Conservation (phyloP, 53 echinoderm and acorn worm species). For the Glandiceps talaboti region DNA sequence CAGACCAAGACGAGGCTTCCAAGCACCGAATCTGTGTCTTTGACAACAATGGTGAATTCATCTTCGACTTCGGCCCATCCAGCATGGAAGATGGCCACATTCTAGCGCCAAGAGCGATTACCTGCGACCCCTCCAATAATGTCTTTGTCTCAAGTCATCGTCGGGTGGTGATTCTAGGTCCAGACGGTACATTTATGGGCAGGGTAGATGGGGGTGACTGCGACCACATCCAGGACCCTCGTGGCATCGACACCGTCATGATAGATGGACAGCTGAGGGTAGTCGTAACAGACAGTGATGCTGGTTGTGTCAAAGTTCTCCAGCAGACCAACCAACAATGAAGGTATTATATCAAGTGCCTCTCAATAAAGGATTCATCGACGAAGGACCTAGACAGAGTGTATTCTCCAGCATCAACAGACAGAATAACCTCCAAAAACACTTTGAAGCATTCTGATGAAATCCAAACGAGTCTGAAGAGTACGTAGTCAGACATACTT, state of each 20-base stretch:
- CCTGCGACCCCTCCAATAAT: neutral
- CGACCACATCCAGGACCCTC: slow-evolving; percentile 69
- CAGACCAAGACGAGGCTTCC: neutral
- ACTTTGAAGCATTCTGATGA: too few relatives aligned
- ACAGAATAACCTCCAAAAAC: too few relatives aligned
- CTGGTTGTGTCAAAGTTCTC: slow-evolving; percentile 81
- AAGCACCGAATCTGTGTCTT: neutral
- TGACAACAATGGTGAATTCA: neutral
- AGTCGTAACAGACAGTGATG: slow-evolving; percentile 82
- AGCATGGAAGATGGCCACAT: neutral
- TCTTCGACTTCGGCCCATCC: neutral
- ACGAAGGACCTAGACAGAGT: too few relatives aligned
- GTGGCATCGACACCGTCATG: slow-evolving; percentile 58
- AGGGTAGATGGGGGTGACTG: slow-evolving; percentile 55
- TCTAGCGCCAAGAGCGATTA: neutral
- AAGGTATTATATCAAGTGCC: too few relatives aligned
- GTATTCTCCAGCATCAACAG: too few relatives aligned
- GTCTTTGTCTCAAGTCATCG: neutral
- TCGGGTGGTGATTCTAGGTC: slow-evolving; percentile 66
- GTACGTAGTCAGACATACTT: too few relatives aligned
- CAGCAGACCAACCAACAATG: slow-evolving; percentile 7
- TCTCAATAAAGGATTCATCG: too few relatives aligned
- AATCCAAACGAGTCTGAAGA: too few relatives aligned
- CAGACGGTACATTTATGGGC: slow-evolving; percentile 73
- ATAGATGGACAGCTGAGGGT: slow-evolving; percentile 42